Base-by-base conservation (phyloP, 2,113 vertebrate species). In the Saccopteryx leptura region DNA sequence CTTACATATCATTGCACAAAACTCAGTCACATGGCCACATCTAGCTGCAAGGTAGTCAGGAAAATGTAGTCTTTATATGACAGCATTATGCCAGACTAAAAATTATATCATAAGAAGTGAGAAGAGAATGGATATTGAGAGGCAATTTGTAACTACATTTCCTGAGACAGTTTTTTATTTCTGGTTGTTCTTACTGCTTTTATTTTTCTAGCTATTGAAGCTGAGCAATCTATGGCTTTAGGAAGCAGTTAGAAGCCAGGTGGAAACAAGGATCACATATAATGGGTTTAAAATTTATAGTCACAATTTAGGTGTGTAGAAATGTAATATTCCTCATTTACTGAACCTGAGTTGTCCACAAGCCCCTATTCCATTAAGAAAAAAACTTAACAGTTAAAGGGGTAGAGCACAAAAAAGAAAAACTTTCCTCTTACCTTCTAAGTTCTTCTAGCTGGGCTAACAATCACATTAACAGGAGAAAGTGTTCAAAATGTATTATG, bases 321-420 rank as follows among this genome's bases (percentile, higher is more conserved):
- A 94, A n/a, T 85, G 26, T 80, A 71, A 61, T 68, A 89, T 85
- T 85, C 63, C 86, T 82, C 50, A 63, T 93, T 95, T 88, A 12
- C 13, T 91, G 48, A 96, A 86, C 28, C 81, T 83, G 15, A 28
- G 18, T 75, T 93, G 33, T 46, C 9, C 11, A 54, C 33, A 82
- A 93, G n/a, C 5, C 18, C 48, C 23, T 81, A 50, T 90, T 93
- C 31, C 11, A 66, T 61, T 92, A 71, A 9, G 13, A 80, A 89
- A 80, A 80, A 58, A 86, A 24, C 2, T 65, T 80, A 19, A 60
- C 21, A 78, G 26, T 76, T 52, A 88, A 94, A 93, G 7, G n/a
- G 31, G 39, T 63, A 9, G 39, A 9, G 26, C 33, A 61, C 46
- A 81, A 81, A 54, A 61, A 11, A 23, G 5, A 46, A 61, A 24